These are phyloP conservation scores for Tetragnatha versicolor DNA, from an alignment of 1,140 invertebrate species.

Conservation along the genomic window DNA sequence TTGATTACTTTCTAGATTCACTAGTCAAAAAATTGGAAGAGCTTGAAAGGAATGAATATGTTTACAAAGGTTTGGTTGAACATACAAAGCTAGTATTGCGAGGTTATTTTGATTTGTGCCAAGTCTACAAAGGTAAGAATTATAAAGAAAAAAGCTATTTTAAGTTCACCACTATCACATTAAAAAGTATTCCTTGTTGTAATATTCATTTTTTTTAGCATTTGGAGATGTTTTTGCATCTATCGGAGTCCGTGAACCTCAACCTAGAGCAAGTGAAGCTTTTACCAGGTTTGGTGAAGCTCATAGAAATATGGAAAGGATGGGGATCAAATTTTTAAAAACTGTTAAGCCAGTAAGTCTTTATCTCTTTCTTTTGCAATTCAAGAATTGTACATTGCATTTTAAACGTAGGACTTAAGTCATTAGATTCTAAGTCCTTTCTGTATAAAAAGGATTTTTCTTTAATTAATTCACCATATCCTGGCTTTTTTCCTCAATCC, in stretches of 20 bases:
- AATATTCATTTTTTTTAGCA: conserved; percentile 67
- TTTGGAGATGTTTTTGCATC: conserved; percentile 94
- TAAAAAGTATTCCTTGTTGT: too few species aligned
- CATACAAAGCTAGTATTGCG: conserved; percentile 83
- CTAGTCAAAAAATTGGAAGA: conserved; percentile 94
- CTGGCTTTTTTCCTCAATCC: too few species aligned
- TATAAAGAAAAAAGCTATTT: background rate
- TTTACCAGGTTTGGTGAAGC: conserved; percentile 95
- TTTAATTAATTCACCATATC: too few species aligned
- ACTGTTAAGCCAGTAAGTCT: conserved; percentile 83
- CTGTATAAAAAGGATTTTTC: too few species aligned
- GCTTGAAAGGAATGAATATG: conserved; percentile 86
- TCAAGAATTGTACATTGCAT: too few species aligned
- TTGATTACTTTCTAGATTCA: conserved; percentile 72
- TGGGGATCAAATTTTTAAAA: conserved; percentile 89
- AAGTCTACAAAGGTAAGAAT: conserved; percentile 75
- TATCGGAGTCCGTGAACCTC: conserved; percentile 94
- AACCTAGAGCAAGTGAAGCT: conserved; percentile 92
- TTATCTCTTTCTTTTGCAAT: too few species aligned
- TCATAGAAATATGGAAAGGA: conserved; percentile 90
- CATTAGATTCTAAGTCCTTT: too few species aligned
- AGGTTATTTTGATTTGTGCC: conserved; percentile 75
- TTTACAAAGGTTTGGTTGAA: conserved; percentile 89
- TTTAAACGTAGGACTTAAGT: too few species aligned
- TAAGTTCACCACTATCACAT: too few species aligned